Evolutionary conservation across 2,888 invertebrate genomes (phyloP), one percentile per base, ranked within the genome.

Genomic region (Adineta ricciae): DNA sequence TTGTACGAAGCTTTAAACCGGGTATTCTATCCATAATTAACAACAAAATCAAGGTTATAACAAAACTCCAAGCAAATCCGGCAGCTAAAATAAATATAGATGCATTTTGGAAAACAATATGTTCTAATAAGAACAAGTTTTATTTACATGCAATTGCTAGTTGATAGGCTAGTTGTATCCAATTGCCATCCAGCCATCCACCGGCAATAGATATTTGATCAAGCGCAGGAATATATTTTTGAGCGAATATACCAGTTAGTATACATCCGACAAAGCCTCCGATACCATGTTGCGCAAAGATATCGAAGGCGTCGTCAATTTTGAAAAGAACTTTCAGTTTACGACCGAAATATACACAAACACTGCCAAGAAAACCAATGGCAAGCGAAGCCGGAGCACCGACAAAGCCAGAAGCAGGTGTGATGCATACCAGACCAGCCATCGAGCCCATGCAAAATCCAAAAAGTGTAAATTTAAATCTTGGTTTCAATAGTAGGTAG

Each of bases 211-310:
- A 9, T 11, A 8, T 16, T 5, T 50, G n/a, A 27, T 52, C 50
- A 32, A 84, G 19, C 36, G 84, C 50, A n/a, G 84, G 24, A 32
- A 54, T 52, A 21, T 32, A 64, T 41, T 56, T 84, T 72, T 84
- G 56, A 46, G 84, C 84, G 46, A 84, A 84, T 46, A 84, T 38
- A 46, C 84, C 84, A 7, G 84, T 84, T 46, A 84, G 56, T 19
- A 54, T n/a, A 46, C 36, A 38, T 50, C 84, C 84, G 8, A 84
- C 27, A 16, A 52, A 50, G n/a, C 50, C 54, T 24, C 54, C 83
- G 3, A 83, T 38, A 27, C n/a, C 83, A 54, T 83, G 56, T 8
- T 46, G 49, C 38, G 84, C 84, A 56, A 84, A 54, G 27, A 84
- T 52, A 72, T 84, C 84, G 36, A 49, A 84, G 16, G 84, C 36